A percentile compares a stretch with the other conserved stretches of the same genome.
Conservation (phyloP, 2,888 invertebrate genomes). For the Dexiosoma caninum region DNA sequence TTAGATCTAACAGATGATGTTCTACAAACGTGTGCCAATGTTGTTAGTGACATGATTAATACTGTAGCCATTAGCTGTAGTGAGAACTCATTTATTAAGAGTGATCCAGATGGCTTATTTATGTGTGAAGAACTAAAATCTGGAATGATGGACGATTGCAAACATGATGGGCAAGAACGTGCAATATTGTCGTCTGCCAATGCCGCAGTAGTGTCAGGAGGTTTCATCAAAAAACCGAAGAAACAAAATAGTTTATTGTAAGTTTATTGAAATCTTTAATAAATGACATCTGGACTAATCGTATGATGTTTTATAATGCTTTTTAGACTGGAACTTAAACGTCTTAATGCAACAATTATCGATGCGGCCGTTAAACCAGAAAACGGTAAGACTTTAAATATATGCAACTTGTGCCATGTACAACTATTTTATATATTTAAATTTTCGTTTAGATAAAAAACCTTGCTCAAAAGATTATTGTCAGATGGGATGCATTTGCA, state of each 20-base stretch:
- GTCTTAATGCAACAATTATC: slow-evolving; percentile 84
- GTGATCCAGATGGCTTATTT: slow-evolving; percentile 68
- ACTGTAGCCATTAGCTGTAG: slow-evolving; percentile 82
- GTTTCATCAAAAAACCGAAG: slow-evolving; percentile 47
- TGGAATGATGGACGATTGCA: not conserved
- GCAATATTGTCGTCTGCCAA: slow-evolving; percentile 13
- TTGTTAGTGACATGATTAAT: slow-evolving; percentile 80
- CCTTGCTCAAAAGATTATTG: slow-evolving; percentile 81
- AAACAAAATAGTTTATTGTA: slow-evolving; percentile 73
- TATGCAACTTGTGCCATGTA: not conserved
- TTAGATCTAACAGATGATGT: slow-evolving; percentile 59
- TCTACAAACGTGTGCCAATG: slow-evolving; percentile 74
- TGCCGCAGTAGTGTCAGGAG: not conserved
- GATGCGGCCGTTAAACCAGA: slow-evolving; percentile 76
- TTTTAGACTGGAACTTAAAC: slow-evolving; percentile 79
- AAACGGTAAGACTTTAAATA: slow-evolving; percentile 65
- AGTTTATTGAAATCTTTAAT: slow-evolving; percentile 61
- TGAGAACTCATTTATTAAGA: slow-evolving; percentile 78
- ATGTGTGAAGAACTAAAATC: slow-evolving; percentile 23
- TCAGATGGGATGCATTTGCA: slow-evolving; percentile 83
- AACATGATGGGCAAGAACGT: not conserved
- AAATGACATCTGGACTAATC: too few species aligned
- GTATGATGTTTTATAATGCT: slow-evolving; percentile 8
- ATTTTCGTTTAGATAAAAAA: slow-evolving; percentile 66
- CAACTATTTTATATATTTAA: not conserved